phyloP scores from a whole-genome alignment of 2,113 vertebrate genomes.

The Uropsilus gracilis region DNA sequence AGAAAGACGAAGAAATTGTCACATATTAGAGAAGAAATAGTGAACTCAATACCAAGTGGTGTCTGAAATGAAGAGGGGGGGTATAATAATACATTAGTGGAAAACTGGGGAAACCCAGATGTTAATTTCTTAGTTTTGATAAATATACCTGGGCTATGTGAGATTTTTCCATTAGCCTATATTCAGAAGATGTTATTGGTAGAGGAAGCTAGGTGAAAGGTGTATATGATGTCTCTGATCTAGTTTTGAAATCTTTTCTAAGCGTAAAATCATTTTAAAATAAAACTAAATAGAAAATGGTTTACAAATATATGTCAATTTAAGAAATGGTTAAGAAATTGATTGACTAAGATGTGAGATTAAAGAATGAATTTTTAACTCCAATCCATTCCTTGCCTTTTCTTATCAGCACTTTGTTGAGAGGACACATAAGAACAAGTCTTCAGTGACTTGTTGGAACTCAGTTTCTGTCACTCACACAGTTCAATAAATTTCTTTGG shows the following conservation, averaged over 20 bases:
- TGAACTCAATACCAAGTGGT: neutral
- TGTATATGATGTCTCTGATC: neutral
- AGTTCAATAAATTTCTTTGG: neutral
- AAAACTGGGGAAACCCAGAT: neutral
- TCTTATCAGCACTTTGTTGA: neutral
- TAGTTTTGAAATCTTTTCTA: neutral
- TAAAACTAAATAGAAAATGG: neutral
- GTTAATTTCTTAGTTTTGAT: neutral
- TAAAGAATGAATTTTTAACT: neutral
- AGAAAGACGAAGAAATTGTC: neutral
- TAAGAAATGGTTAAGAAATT: neutral
- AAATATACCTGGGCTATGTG: neutral
- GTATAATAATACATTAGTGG: neutral
- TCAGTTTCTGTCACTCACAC: conserved; percentile 1
- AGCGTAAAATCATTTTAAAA: neutral
- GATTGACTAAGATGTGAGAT: neutral
- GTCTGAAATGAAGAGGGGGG: neutral
- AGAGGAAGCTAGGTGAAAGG: too few species aligned
- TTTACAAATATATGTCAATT: neutral
- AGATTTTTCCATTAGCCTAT: too few species aligned
- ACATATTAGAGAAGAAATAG: neutral
- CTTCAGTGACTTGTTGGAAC: neutral
- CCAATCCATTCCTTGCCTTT: neutral
- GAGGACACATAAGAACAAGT: neutral
- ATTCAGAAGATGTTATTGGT: neutral